Evolutionary conservation across 2,113 vertebrate species (phyloP), one percentile per base, ranked within the genome.

Genomic region (Megaceryle maxima): DNA sequence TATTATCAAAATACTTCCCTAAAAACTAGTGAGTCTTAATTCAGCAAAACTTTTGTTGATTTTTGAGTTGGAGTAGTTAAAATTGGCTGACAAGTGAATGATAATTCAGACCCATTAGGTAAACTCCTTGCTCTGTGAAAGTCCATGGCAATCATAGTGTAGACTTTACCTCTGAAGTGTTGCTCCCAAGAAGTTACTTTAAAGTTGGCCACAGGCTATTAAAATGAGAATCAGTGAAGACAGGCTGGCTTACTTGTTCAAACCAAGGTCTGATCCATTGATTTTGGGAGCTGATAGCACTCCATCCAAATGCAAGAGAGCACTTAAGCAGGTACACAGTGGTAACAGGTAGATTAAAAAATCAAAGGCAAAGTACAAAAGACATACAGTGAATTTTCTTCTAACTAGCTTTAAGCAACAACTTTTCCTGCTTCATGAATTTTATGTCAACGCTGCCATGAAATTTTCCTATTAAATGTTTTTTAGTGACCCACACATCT

Each of bases 91-190:
- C 41, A 22, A 70, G 29, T 12, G 33, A 44, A 18, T 39, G n/a
- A 13, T 50, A 28, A 41, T 25, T 87, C 17, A 43, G 37, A 51
- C 1, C 7, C 14, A 31, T n/a, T 29, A 35, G n/a, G n/a, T 62
- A 48, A 80, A 59, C 13, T 18, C 29, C 20, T 48, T 55, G 35
- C n/a, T 75, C 48, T 16, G 1, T 70, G 73, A 56, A 48, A 48
- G 35, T 66, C 53, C 11, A 0, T 25, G 46, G 33, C 9, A 66
- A n/a, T 59, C 0, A 1, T 15, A 50, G 64, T 1, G 35, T 31
- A 62, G 67, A 28, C 35, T 64, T 83, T 11, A 43, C 35, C 35
- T 57, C 24, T 37, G n/a, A 78, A 64, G 57, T 10, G 35, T 68
- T 39, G 11, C 22, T 83, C 35, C 20, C 29, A 19, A 20, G 21